phyloP scores from a whole-genome alignment of 2,113 vertebrate species.

The Butorides virescens region DNA sequence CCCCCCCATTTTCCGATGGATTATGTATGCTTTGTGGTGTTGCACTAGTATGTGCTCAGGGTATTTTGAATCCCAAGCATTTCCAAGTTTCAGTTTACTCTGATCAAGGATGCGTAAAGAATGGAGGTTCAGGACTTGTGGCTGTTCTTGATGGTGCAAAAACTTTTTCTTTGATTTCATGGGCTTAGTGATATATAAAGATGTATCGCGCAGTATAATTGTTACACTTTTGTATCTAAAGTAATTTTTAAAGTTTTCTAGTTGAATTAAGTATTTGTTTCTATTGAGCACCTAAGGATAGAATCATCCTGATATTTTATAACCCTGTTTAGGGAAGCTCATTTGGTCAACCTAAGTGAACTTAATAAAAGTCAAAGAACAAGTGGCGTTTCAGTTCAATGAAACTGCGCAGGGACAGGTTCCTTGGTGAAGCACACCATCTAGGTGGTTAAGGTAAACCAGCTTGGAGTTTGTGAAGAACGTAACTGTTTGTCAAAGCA shows the following conservation, averaged over 20 bases:
- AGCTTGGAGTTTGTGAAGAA: conserved; percentile 8
- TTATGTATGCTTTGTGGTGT: conserved; percentile 60
- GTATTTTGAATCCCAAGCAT: conserved; percentile 75
- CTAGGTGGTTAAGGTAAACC: background rate
- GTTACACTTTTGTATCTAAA: conserved; percentile 73
- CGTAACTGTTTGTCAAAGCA: background rate
- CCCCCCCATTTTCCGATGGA: background rate
- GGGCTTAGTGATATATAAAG: conserved; percentile 70
- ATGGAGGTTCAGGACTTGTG: conserved; percentile 64
- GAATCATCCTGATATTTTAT: conserved; percentile 63
- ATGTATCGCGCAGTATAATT: conserved; percentile 64
- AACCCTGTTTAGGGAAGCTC: conserved; percentile 61
- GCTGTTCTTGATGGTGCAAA: conserved; percentile 69
- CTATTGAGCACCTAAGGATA: conserved; percentile 67
- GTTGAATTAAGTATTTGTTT: conserved; percentile 65
- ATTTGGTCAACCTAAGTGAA: conserved; percentile 66
- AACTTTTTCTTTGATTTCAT: conserved; percentile 35
- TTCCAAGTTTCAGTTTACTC: conserved; percentile 68
- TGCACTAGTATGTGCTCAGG: conserved; percentile 78
- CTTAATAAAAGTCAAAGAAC: conserved; percentile 74
- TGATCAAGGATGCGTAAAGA: conserved; percentile 63
- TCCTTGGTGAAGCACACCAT: background rate
- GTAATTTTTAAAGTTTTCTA: conserved; percentile 75
- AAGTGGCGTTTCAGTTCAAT: conserved; percentile 49
- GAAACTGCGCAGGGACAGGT: background rate